A percentile compares a stretch with the other conserved stretches of the same genome.
Conservation (phyloP, 2,797 vertebrate species). For the Paedocypris micromegethes region DNA sequence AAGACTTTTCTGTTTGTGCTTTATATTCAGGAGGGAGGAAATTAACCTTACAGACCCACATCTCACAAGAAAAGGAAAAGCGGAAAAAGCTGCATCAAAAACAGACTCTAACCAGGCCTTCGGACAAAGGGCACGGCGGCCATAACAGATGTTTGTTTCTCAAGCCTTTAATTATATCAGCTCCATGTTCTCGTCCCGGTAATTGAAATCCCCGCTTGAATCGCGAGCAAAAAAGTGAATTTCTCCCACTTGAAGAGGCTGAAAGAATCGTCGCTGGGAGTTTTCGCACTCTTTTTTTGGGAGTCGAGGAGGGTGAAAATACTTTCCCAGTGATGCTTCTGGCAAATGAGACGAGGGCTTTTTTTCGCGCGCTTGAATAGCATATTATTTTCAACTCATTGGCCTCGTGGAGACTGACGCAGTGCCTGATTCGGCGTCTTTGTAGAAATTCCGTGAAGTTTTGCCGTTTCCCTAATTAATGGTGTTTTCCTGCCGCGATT, state of each 20-base stretch:
- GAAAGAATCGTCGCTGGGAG: too few species aligned
- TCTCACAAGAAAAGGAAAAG: constrained; percentile 3
- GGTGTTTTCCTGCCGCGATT: too few species aligned
- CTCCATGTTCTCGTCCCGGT: background rate
- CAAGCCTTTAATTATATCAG: constrained; percentile 13
- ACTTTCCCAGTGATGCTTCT: constrained; percentile 33
- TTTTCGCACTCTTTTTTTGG: too few species aligned
- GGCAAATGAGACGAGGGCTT: constrained; percentile 39
- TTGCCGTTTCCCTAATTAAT: background rate
- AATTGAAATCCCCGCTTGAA: constrained; percentile 11
- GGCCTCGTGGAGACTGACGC: constrained; percentile 17
- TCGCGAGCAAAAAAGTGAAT: constrained; percentile 6
- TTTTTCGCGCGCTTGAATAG: constrained; percentile 43
- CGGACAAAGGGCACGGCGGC: constrained; percentile 21
- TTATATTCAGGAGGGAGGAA: constrained; percentile 17
- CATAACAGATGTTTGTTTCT: constrained; percentile 24
- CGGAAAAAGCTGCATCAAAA: background rate
- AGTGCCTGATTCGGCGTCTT: constrained; percentile 17
- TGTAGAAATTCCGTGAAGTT: constrained; percentile 10
- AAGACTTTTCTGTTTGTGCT: constrained; percentile 18
- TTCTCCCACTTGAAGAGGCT: constrained; percentile 6
- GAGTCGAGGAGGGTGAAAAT: constrained; percentile 11
- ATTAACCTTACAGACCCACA: background rate
- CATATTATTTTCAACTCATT: constrained; percentile 38
- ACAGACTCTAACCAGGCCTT: background rate